Evolutionary conservation across 2,113 vertebrate genomes (phyloP).

Genomic region (Nothobranchius furzeri): DNA sequence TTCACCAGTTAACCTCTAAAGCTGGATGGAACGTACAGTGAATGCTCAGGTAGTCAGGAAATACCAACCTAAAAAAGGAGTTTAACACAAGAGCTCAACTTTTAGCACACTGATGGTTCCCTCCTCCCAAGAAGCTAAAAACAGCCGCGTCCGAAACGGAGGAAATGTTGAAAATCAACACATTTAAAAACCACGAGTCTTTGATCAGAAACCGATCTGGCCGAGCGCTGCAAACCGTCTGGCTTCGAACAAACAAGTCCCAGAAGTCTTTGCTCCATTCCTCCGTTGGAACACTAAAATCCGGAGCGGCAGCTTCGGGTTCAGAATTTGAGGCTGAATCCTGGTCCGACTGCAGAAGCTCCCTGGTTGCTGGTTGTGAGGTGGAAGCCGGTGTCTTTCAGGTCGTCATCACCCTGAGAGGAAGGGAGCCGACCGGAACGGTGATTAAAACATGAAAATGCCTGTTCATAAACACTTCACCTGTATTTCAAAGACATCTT

Average conservation of each 20-base stretch:
- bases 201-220: constrained; percentile 34
- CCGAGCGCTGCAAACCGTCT: constrained; percentile 28
- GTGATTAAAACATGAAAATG: constrained; percentile 1
- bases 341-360: constrained; percentile 91
- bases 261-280: constrained; percentile 26
- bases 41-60: constrained; percentile 61
- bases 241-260: constrained; percentile 28
- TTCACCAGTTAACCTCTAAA: constrained; percentile 30
- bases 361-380: constrained; percentile 96
- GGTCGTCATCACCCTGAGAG: constrained; percentile 90
- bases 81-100: constrained; percentile 44
- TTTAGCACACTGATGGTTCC: constrained; percentile 34
- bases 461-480: constrained; percentile 1
- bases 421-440: neutral
- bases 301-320: neutral
- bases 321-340: constrained; percentile 98
- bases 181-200: constrained; percentile 26
- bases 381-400: constrained; percentile 95
- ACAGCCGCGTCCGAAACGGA: constrained; percentile 14
- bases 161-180: constrained; percentile 1
- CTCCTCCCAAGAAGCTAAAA: constrained; percentile 27
- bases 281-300: neutral
- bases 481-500: constrained; percentile 1
- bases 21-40: constrained; percentile 44
- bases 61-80: constrained; percentile 24